A percentile compares a stretch with the other conserved stretches of the same genome.
phyloP scores from a whole-genome alignment of 2,113 vertebrate genomes.

The Phyllostomus discolor region DNA sequence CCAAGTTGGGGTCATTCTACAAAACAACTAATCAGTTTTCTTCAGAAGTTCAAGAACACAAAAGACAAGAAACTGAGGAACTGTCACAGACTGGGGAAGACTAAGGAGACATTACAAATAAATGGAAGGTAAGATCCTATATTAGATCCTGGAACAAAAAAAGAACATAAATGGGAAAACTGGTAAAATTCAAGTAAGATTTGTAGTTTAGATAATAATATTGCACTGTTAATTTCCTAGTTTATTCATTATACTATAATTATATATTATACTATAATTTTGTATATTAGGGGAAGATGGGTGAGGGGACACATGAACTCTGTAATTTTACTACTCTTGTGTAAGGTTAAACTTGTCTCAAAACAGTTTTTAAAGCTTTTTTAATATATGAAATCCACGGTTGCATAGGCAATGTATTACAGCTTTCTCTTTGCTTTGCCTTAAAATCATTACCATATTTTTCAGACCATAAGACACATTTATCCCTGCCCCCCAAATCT shows the following conservation, averaged over 20 bases:
- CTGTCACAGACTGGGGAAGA: background rate
- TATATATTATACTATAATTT: background rate
- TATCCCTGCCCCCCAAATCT: too few relatives aligned
- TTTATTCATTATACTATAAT: background rate
- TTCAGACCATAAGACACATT: too few relatives aligned
- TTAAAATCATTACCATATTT: slow-evolving; percentile 26
- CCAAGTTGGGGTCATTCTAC: background rate
- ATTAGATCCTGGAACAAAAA: background rate
- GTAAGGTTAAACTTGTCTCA: background rate
- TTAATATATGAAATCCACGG: background rate
- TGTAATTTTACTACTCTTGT: background rate
- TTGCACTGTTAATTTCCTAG: background rate
- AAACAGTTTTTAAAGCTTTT: background rate
- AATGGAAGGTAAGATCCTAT: background rate
- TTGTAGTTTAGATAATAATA: background rate
- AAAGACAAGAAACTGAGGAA: background rate
- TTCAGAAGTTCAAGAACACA: background rate
- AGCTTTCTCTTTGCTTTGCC: background rate
- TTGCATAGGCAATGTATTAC: background rate
- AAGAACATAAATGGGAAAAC: background rate
- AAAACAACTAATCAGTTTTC: background rate
- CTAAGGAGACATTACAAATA: background rate
- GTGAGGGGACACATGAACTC: background rate
- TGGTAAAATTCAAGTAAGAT: background rate
- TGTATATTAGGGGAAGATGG: background rate